Conservation (phyloP, 2,888 invertebrate genomes). For the Drosophila kuntzei region DNA sequence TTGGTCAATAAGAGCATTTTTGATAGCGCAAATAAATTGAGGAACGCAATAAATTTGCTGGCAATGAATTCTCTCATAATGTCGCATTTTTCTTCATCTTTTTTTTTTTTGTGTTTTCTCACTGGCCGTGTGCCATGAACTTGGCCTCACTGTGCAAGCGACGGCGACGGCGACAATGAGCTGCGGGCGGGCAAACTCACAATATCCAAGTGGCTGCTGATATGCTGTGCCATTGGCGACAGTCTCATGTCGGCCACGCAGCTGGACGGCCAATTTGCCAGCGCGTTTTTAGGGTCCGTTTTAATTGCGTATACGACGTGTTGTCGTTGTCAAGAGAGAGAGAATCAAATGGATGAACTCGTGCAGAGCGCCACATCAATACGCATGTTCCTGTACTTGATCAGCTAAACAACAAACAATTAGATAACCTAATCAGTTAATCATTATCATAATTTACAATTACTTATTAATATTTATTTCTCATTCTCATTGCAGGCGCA, state of each 20-base stretch:
- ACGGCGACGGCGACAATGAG: slow-evolving; percentile 46
- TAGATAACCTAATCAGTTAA: slow-evolving; percentile 3
- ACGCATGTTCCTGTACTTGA: slow-evolving; percentile 60
- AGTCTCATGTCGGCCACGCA: slow-evolving; percentile 73
- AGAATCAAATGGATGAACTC: slow-evolving; percentile 56
- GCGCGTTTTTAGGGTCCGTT: slow-evolving; percentile 38
- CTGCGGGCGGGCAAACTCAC: slow-evolving; percentile 45
- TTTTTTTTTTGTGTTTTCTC: neutral
- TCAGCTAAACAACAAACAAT: slow-evolving; percentile 6
- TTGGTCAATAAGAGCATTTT: slow-evolving; percentile 27
- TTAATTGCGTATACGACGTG: slow-evolving; percentile 49
- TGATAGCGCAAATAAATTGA: slow-evolving; percentile 30
- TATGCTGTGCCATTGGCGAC: slow-evolving; percentile 66
- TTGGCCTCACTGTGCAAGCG: slow-evolving; percentile 65
- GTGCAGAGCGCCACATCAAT: slow-evolving; percentile 58
- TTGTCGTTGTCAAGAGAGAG: slow-evolving; percentile 8
- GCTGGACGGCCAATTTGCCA: slow-evolving; percentile 73
- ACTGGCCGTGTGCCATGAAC: slow-evolving; percentile 63
- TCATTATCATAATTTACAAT: slow-evolving; percentile 4
- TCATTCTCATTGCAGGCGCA: slow-evolving; percentile 87
- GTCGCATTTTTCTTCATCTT: slow-evolving; percentile 7
- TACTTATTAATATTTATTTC: neutral
- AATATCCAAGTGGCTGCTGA: slow-evolving; percentile 43
- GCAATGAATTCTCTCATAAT: slow-evolving; percentile 39
- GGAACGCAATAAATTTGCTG: slow-evolving; percentile 45